Conservation (phyloP, 37 sponge, comb jelly and placozoan species). For the Axinella damicornis region DNA sequence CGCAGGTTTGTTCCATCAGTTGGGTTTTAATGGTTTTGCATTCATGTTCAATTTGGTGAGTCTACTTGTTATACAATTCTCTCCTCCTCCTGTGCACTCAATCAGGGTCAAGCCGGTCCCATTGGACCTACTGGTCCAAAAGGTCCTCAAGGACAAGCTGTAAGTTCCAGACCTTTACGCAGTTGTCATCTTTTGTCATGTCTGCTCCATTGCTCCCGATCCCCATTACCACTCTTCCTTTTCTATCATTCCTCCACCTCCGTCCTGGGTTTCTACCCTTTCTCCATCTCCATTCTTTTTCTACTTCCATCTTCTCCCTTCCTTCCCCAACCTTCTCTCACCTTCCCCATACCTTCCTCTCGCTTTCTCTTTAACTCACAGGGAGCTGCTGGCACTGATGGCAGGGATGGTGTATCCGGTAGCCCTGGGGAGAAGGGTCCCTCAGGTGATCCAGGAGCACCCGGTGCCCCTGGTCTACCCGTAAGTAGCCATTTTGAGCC, state of each 20-base stretch:
- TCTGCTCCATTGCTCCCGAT: neutral
- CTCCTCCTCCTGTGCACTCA: too few species aligned
- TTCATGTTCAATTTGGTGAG: too few species aligned
- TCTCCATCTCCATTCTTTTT: neutral
- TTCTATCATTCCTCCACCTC: neutral
- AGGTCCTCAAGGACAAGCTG: conserved; percentile 55
- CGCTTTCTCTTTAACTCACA: neutral
- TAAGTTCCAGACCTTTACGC: neutral
- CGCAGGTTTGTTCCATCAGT: neutral
- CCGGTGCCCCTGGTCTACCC: conserved; percentile 54
- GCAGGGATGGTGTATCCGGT: conserved; percentile 45
- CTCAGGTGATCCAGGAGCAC: conserved; percentile 62
- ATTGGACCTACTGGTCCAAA: conserved; percentile 65
- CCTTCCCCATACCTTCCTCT: neutral
- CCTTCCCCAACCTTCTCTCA: neutral
- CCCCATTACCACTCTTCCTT: neutral
- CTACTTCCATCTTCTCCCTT: neutral
- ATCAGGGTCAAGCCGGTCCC: conserved; percentile 51
- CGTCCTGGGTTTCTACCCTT: too few species aligned
- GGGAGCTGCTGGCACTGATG: conserved; percentile 42
- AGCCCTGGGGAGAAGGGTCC: conserved; percentile 72
- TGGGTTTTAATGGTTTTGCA: too few species aligned
- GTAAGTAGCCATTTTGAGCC: conserved; percentile 1
- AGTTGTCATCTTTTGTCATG: too few species aligned
- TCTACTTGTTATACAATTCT: too few species aligned